Conservation (phyloP, 2,888 invertebrate species). For the Agapetus fuscipes region DNA sequence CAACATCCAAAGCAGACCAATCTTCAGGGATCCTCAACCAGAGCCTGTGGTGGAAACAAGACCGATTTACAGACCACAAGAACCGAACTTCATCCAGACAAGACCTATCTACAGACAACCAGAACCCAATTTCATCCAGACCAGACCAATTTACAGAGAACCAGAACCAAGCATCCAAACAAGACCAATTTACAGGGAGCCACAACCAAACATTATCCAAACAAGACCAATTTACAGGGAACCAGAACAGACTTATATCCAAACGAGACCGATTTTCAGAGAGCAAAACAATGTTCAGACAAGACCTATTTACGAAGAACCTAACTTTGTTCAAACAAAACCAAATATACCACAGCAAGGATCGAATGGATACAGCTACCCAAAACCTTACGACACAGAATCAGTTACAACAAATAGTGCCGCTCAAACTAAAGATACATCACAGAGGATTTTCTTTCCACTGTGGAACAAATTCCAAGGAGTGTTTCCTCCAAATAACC, state of each 20-base stretch:
- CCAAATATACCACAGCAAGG: slow-evolving; percentile 1
- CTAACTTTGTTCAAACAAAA: not conserved
- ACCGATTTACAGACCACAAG: slow-evolving; percentile 1
- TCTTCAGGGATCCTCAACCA: not conserved
- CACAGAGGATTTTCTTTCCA: slow-evolving; percentile 7
- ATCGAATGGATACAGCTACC: too few species aligned
- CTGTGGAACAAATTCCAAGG: slow-evolving; percentile 5
- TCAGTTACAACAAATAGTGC: not conserved
- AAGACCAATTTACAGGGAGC: slow-evolving; percentile 2
- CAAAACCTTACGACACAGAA: too few species aligned
- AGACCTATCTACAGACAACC: slow-evolving; percentile 5
- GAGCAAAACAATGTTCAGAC: not conserved
- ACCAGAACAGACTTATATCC: not conserved
- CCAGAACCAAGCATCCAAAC: slow-evolving; percentile 2
- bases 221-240: slow-evolving; percentile 3
- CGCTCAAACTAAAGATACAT: not conserved
- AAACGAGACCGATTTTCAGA: slow-evolving; percentile 1
- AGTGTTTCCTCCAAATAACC: not conserved
- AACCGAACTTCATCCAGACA: not conserved
- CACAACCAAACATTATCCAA: not conserved
- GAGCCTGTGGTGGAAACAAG: slow-evolving; percentile 4
- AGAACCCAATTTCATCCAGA: not conserved
- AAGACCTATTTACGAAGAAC: not conserved
- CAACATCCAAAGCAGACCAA: slow-evolving; percentile 6
- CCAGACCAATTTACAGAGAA: slow-evolving; percentile 1